Base-by-base conservation (phyloP, 2,888 invertebrate genomes). In the Galerucella pusilla region DNA sequence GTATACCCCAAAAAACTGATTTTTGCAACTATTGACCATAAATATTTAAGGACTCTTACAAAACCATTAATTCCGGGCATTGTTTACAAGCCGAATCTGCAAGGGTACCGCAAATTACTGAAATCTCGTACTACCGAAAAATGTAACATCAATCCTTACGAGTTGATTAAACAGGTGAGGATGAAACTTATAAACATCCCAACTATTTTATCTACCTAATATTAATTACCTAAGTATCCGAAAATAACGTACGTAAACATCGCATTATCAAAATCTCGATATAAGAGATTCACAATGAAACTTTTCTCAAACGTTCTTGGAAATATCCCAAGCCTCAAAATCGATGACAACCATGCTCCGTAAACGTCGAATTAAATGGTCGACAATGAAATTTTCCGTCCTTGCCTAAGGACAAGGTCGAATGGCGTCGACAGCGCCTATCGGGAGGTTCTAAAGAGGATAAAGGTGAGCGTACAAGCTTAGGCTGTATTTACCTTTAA, bases 361-460 rank as follows among this genome's bases (percentile, higher is more conserved):
- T 42, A 16, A 59, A 45, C 74, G 57, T 46, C 52, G 49, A 69
- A 65, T 64, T 68, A 74, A 70, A 70, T 64, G 61, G 61, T 52
- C 66, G 70, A 35, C 42, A 65, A 57, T 25, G 61, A 73, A 65
- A 65, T 71, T 71, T 25, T 65, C 20, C 71, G 73, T 66, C 68
- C 74, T 71, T 71, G 65, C 25, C 28, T 20, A 71, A 60, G 66
- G 57, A 25, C 71, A 71, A 54, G 71, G 71, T 65, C 71, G 46
- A 71, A 20, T 25, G 12, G 25, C 25, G 16, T 10, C 65, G 35
- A 59, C 46, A 69, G 49, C 71, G 46, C 28, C 71, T 63, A 42
- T 42, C 54, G 54, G 45, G 65, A 16, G 12, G 11, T 42, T 60
- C 60, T 28, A 60, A 60, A 25, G 3, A 3, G 20, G 28, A 60